Evolutionary conservation across 2,113 vertebrate species (phyloP).

Genomic region (Camelus dromedarius): DNA sequence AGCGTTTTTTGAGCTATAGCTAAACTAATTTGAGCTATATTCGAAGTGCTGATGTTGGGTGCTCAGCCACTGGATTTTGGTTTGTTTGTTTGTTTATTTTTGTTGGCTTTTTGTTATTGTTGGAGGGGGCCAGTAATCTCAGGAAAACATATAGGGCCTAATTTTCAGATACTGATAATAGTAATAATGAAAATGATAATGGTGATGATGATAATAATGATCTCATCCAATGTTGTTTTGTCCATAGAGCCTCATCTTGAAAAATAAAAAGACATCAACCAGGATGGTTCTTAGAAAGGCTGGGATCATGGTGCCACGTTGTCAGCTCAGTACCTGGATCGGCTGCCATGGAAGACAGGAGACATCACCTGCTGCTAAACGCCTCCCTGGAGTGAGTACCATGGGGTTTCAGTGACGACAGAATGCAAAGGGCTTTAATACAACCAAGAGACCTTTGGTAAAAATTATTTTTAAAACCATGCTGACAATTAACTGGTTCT

Average conservation of each 20-base stretch:
- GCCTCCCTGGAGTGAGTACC: not conserved
- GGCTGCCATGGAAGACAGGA: not conserved
- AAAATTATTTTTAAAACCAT: conserved; percentile 40
- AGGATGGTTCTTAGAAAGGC: not conserved
- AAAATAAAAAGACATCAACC: not conserved
- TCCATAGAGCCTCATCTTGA: not conserved
- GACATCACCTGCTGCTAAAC: accelerated
- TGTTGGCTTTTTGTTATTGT: not conserved
- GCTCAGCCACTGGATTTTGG: conserved; percentile 17
- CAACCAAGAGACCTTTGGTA: conserved; percentile 1
- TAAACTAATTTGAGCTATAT: conserved; percentile 82
- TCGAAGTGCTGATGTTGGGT: conserved; percentile 79
- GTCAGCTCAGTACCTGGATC: accelerated
- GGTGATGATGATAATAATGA: not conserved
- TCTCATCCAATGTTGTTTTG: not conserved
- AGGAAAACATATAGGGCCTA: not conserved
- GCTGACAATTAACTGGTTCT: conserved; percentile 27
- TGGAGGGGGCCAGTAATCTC: not conserved
- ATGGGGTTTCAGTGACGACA: not conserved
- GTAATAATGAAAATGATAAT: not conserved
- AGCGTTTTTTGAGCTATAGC: conserved; percentile 78
- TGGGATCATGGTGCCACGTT: accelerated
- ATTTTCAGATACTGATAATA: not conserved
- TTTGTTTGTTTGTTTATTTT: not conserved
- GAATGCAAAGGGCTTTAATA: not conserved